Percentiles rank a stretch among this genome's conserved stretches.
Evolutionary conservation across 92 coral and sea anemone genomes (phyloP).

Genomic region (Meandrina meandrites): DNA sequence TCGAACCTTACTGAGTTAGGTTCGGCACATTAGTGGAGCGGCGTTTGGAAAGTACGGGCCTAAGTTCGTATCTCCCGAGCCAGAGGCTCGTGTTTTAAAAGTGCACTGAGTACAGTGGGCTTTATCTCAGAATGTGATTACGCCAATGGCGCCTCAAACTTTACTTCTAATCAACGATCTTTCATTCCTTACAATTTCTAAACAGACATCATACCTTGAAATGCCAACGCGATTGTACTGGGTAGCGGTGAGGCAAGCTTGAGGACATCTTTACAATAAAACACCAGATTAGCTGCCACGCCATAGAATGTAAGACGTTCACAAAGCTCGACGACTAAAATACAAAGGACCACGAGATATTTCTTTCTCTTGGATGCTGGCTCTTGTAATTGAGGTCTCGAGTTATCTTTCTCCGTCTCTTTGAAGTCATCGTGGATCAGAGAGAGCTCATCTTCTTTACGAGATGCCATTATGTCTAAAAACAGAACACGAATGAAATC

Average conservation of each 20-base stretch:
- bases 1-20: no score
- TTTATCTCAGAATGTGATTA: no score
- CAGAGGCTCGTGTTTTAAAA: no score
- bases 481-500: background rate
- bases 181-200: background rate
- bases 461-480: background rate
- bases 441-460: background rate
- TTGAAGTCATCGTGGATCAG: background rate
- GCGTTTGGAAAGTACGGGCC: no score
- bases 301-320: constrained; percentile 80
- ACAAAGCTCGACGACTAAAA: constrained; percentile 65
- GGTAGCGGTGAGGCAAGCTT: constrained; percentile 57
- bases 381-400: background rate
- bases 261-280: constrained; percentile 64
- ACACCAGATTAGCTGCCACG: constrained; percentile 68
- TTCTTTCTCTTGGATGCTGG: background rate
- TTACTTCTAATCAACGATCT: background rate
- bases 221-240: constrained; percentile 60
- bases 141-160: background rate
- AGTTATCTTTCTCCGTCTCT: background rate
- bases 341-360: constrained; percentile 37
- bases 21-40: no score
- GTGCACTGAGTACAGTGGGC: no score
- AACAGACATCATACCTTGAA: constrained; percentile 52
- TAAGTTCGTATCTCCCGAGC: no score